phyloP scores from a whole-genome alignment of 1,140 invertebrate species.

The Zaprionus capensis region DNA sequence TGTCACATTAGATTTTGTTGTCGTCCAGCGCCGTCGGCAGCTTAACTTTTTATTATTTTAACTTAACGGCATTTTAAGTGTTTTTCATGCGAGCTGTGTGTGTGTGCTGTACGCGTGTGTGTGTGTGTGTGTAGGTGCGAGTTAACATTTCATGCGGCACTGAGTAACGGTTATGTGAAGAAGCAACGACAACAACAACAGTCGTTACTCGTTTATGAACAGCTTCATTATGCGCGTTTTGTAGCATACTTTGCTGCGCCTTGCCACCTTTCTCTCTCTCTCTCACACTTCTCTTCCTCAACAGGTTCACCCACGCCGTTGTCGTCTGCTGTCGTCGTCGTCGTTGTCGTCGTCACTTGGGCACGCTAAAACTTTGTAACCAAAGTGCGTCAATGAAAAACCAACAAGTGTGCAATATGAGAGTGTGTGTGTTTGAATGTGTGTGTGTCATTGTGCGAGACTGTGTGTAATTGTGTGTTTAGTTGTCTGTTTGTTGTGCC shows the following conservation, averaged over 20 bases:
- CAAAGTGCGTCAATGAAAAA: conserved; percentile 63
- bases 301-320: conserved; percentile 7
- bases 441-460: conserved; percentile 13
- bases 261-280: background rate
- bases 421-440: conserved; percentile 22
- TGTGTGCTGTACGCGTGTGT: background rate
- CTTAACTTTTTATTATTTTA: conserved; percentile 83
- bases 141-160: conserved; percentile 64
- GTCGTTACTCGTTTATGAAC: conserved; percentile 63
- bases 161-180: conserved; percentile 24
- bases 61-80: conserved; percentile 82
- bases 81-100: conserved; percentile 63
- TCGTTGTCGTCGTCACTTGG: conserved; percentile 36
- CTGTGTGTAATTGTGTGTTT: conserved; percentile 31
- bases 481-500: conserved; percentile 45
- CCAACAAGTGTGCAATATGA: conserved; percentile 52
- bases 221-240: conserved; percentile 77
- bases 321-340: background rate
- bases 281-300: background rate
- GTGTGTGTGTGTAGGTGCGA: conserved; percentile 47
- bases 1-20: conserved; percentile 81
- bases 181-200: conserved; percentile 12
- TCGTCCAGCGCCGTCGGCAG: conserved; percentile 62
- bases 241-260: conserved; percentile 72
- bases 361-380: conserved; percentile 53